Base-by-base conservation (phyloP, 2,888 invertebrate genomes). In the Seira ritae region DNA sequence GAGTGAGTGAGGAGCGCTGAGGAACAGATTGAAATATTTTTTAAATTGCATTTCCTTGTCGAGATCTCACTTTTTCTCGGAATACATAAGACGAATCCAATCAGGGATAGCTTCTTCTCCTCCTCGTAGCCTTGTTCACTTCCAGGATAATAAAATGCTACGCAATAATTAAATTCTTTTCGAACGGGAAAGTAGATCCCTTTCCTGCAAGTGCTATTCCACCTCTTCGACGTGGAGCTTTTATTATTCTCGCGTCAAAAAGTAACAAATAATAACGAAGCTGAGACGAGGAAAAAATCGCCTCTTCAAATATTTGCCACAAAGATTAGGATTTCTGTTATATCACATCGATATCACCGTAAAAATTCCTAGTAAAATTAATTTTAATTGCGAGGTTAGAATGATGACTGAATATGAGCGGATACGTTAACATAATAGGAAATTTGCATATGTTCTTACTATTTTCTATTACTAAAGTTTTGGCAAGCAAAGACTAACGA, bases 41-140 rank as follows among this genome's bases (percentile, higher is more conserved):
- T n/a, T n/a, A 55, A 55, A 55, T 55, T 55, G n/a, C 15, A 55
- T 55, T 55, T 55, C 17, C 55, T 17, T 55, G n/a, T 55, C 17
- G 55, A 12, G 55, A 8, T 55, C 55, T 2, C 55, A n/a, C 55
- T 17, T 55, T 55, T 55, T 3, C 17, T 55, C 31, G 8, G 31
- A 17, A 55, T 3, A 55, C 55, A 55, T 12, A 8, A 31, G 31
- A 15, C 15, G 55, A 55, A 55, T 55, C 55, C 55, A 55, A n/a
- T 55, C 55, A n/a, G 15, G 55, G 15, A 12, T 2, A 55, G 17
- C 15, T 17, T n/a, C 55, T 8, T 3, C 17, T 1, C 17, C 6
- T n/a, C 55, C 55, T 55, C 55, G 55, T 17, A 42, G 6, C 42
- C 12, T 3, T n/a, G 15, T 55, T 55, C 15, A 55, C 17, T 42